Conservation (phyloP, 2,797 vertebrate genomes). For the Poecilia picta region DNA sequence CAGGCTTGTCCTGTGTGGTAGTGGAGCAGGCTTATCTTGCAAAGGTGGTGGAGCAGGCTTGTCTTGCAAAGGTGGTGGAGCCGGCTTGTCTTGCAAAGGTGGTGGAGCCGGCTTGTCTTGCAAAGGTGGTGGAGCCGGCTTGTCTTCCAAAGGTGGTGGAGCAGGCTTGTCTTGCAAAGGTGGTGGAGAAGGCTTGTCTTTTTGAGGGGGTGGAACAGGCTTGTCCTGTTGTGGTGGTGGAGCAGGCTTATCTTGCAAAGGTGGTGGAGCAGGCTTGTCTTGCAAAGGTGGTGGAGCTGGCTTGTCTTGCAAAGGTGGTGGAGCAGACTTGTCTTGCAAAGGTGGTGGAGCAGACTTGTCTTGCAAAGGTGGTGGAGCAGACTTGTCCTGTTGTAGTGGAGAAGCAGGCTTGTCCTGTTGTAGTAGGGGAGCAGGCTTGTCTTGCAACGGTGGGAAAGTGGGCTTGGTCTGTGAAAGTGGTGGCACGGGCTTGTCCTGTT, state of each 20-base stretch:
- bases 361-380: constrained; percentile 49
- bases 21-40: not conserved
- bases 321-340: constrained; percentile 56
- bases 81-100: constrained; percentile 33
- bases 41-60: constrained; percentile 56
- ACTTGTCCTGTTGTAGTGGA: constrained; percentile 49
- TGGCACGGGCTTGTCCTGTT: constrained; percentile 27
- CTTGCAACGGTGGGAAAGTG: constrained; percentile 39
- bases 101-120: constrained; percentile 52
- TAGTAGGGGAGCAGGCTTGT: constrained; percentile 19
- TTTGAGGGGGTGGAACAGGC: constrained; percentile 41
- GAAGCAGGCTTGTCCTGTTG: constrained; percentile 55
- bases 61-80: constrained; percentile 55
- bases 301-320: constrained; percentile 40
- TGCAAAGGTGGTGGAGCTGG: constrained; percentile 39
- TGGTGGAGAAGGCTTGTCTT: constrained; percentile 44
- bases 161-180: not conserved
- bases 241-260: not conserved
- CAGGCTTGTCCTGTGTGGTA: constrained; percentile 58
- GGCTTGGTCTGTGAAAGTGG: constrained; percentile 34
- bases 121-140: constrained; percentile 16
- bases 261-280: constrained; percentile 40
- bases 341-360: constrained; percentile 45
- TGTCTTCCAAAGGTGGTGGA: not conserved
- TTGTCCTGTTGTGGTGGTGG: not conserved